Conservation (phyloP, 2,113 vertebrate species). For the Gulo gulo region DNA sequence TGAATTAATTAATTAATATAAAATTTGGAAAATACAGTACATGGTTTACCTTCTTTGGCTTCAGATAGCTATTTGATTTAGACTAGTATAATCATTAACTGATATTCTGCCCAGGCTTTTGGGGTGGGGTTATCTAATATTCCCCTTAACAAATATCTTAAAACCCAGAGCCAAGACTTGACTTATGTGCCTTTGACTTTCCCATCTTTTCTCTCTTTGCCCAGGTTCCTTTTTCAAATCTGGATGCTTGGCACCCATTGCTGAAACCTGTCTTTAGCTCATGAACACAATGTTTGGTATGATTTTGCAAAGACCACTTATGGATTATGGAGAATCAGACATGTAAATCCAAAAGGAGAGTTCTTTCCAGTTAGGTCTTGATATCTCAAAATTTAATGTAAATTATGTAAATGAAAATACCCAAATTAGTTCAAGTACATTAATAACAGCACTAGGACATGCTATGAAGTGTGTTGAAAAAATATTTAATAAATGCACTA, state of each 20-base stretch:
- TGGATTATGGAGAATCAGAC: background rate
- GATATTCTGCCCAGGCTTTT: background rate
- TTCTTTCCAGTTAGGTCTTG: background rate
- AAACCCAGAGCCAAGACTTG: background rate
- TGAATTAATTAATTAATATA: background rate
- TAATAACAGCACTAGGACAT: background rate
- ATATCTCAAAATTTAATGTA: slow-evolving; percentile 25
- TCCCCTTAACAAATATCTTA: background rate
- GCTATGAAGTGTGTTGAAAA: background rate
- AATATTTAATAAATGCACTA: background rate
- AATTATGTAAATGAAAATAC: slow-evolving; percentile 30
- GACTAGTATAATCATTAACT: background rate
- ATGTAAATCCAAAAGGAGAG: background rate
- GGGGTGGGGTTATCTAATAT: background rate
- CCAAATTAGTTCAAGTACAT: slow-evolving; percentile 1
- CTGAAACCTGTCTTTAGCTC: background rate
- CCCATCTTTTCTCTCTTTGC: background rate
- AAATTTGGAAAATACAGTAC: background rate
- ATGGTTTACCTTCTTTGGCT: background rate
- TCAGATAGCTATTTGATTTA: slow-evolving; percentile 32
- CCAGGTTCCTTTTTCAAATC: background rate
- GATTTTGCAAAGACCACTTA: background rate
- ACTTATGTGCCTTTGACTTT: background rate
- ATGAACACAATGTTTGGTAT: background rate
- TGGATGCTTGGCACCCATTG: background rate